Evolutionary conservation across 2,113 vertebrate genomes (phyloP).

Genomic region (Cyphomyrus discorhynchus): DNA sequence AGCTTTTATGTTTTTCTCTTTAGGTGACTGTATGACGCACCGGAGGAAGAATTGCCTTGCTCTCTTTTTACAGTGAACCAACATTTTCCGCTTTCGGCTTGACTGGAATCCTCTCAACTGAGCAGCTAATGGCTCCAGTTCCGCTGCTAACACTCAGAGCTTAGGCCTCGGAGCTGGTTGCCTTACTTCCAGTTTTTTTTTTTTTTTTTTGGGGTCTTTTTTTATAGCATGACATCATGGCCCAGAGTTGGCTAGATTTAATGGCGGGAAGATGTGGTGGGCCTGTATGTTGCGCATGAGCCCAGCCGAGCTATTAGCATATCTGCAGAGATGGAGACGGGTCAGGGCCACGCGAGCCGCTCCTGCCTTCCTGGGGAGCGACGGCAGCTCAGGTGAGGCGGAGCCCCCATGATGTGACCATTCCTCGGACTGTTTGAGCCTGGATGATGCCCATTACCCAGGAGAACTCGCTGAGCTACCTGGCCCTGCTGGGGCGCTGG

Average conservation of each 20-base stretch:
- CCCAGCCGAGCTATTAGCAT: background rate
- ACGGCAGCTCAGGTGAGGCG: background rate
- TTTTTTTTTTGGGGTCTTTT: background rate
- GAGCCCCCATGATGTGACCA: conserved; percentile 55
- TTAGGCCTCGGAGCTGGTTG: conserved; percentile 16
- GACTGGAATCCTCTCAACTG: conserved; percentile 31
- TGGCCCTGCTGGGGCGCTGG: conserved; percentile 80
- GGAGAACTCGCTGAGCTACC: conserved; percentile 81
- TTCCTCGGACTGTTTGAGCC: conserved; percentile 35
- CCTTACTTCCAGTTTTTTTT: background rate
- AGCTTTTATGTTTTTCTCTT: conserved; percentile 26
- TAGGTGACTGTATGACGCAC: conserved; percentile 36
- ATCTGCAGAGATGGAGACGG: conserved; percentile 23
- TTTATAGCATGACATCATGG: conserved; percentile 42
- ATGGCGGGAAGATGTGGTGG: background rate
- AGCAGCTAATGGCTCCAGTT: conserved; percentile 33
- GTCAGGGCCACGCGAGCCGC: conserved; percentile 6
- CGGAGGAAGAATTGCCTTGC: conserved; percentile 14
- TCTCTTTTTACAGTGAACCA: conserved; percentile 22
- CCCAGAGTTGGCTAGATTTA: conserved; percentile 8
- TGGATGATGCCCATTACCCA: conserved; percentile 86
- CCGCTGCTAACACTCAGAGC: conserved; percentile 26
- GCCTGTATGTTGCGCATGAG: conserved; percentile 13
- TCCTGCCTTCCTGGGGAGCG: conserved; percentile 12
- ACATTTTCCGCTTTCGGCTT: conserved; percentile 29